These are phyloP conservation scores for Hirtodrosophila duncani DNA, from an alignment of 2,888 invertebrate genomes.

Conservation along the genomic window DNA sequence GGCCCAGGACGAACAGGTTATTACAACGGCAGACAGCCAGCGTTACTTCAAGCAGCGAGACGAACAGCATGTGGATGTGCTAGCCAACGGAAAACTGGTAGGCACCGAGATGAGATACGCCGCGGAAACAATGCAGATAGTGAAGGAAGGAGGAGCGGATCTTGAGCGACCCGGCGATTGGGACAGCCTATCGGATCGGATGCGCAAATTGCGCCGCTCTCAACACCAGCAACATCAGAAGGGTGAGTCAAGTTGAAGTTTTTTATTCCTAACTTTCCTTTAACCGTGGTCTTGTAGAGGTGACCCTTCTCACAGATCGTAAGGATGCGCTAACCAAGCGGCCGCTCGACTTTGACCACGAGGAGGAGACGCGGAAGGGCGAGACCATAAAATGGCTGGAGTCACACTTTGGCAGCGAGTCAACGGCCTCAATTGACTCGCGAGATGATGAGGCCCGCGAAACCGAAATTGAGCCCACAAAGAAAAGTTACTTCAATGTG, in stretches of 20 bases:
- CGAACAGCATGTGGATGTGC: constrained; percentile 90
- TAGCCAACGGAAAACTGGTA: constrained; percentile 89
- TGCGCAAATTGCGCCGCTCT: constrained; percentile 83
- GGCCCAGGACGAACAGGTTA: constrained; percentile 80
- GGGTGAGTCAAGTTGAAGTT: constrained; percentile 73
- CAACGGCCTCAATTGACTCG: constrained; percentile 84
- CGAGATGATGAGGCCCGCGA: constrained; percentile 77
- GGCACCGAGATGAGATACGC: constrained; percentile 89
- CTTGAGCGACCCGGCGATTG: constrained; percentile 83
- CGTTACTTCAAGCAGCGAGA: constrained; percentile 86
- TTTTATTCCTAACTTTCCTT: neutral
- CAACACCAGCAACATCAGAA: constrained; percentile 78
- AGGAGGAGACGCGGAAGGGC: constrained; percentile 92
- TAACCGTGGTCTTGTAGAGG: constrained; percentile 48
- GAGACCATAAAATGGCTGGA: constrained; percentile 95
- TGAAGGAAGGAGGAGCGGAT: constrained; percentile 84
- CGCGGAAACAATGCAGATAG: constrained; percentile 90
- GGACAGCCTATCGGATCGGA: constrained; percentile 88
- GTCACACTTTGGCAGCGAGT: constrained; percentile 93
- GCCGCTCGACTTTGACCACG: constrained; percentile 90
- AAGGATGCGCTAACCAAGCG: constrained; percentile 90
- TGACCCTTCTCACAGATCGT: constrained; percentile 81
- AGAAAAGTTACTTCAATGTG: constrained; percentile 87
- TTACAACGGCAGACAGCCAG: constrained; percentile 80
- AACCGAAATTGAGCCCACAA: constrained; percentile 81